Base-by-base conservation (phyloP, 2,113 vertebrate genomes). In the Daboia siamensis region DNA sequence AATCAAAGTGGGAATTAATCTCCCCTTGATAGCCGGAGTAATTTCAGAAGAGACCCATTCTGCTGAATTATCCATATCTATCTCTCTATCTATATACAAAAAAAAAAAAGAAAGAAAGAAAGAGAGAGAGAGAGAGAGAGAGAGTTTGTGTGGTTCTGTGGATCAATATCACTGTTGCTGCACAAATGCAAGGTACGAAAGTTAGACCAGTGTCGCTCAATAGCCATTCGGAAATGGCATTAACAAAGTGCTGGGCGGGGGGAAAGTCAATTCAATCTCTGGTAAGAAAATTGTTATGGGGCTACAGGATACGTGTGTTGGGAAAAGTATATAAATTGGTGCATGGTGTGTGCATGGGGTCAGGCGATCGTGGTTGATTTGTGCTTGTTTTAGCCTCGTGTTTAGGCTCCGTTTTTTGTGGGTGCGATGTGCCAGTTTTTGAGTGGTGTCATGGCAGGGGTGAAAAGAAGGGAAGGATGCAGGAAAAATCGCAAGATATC, bases 1-100 rank as follows among this genome's bases (percentile, higher is more conserved):
- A 94, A 93, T 95, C 92, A 90, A 91, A 94, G 92, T 95, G 94
- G 95, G 96, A 96, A 96, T 96, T 96, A 96, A 94, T 95, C 94
- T 93, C 90, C 52, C 87, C 93, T 59, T 91, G 94, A 94, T 93
- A 94, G 87, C 93, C 89, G 91, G 95, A 96, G 93, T 93, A 94
- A 96, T 97, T 96, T 94, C 95, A 95, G 90, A 94, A 96, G 94
- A 93, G 92, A 84, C 0, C 10, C 95, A 69, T 94, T 97, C 94
- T 96, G 93, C 95, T 96, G 95, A 94, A 94, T 97, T 94, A 95
- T 90, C 48, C 95, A 91, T 86, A 95, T 90, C 54, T 94, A 85
- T 74, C 91, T 93, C 74, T 26, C 54, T 94, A 87, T 84, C 91
- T 93, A 85, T 26, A 12, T 89, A 55, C 85, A 93, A 92, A 33